Conservation (phyloP, 2,113 vertebrate genomes). For the Tachuris rubrigastra region DNA sequence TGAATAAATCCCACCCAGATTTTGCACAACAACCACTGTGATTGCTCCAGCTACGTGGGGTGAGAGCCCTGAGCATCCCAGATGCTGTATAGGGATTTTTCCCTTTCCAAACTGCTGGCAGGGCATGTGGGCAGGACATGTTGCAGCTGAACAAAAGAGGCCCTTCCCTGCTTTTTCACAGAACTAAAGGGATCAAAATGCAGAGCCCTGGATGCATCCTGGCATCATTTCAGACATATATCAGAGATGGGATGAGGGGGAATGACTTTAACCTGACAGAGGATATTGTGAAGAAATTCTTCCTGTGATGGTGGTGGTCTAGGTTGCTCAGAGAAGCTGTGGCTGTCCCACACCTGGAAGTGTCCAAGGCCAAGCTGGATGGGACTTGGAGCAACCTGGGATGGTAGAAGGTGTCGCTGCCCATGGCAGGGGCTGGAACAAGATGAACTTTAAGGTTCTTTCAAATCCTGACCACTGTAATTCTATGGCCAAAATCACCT, state of each 20-base stretch:
- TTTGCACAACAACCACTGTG: background rate
- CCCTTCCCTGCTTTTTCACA: background rate
- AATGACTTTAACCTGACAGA: background rate
- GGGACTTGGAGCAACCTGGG: rapidly evolving
- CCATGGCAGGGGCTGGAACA: background rate
- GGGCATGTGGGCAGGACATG: no score
- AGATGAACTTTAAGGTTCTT: background rate
- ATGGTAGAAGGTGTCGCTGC: background rate
- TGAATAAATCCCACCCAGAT: background rate
- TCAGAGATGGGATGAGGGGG: background rate
- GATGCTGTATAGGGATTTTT: background rate
- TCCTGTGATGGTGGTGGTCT: rapidly evolving
- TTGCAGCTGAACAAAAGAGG: background rate
- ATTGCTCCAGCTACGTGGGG: background rate
- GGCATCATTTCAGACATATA: background rate
- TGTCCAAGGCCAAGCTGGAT: rapidly evolving
- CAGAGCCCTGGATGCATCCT: background rate
- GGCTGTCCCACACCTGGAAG: background rate
- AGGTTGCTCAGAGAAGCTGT: rapidly evolving
- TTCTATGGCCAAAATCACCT: background rate
- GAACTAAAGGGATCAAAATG: background rate
- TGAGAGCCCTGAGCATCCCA: background rate
- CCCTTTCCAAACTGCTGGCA: background rate
- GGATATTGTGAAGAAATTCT: background rate
- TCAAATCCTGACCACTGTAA: background rate